Conservation (phyloP, 2,113 vertebrate species). For the Egretta garzetta region DNA sequence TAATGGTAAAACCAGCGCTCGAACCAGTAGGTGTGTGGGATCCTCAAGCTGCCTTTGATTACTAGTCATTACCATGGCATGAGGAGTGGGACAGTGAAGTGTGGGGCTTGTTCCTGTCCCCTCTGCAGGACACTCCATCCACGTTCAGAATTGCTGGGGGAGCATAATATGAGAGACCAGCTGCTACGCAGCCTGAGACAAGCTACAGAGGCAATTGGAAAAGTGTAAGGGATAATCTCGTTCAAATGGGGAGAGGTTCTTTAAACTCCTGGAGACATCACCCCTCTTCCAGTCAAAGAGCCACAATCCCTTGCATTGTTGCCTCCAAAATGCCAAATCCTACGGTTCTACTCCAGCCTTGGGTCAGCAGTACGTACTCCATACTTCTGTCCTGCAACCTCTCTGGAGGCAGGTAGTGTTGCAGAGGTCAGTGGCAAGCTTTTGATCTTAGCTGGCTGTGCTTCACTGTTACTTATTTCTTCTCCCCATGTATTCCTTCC, state of each 20-base stretch:
- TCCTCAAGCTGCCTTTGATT: background rate
- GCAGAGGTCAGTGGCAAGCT: background rate
- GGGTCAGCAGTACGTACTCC: background rate
- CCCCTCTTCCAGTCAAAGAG: background rate
- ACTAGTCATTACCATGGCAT: background rate
- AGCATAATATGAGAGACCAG: background rate
- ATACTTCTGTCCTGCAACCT: background rate
- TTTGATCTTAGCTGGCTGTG: background rate
- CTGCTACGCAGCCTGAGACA: background rate
- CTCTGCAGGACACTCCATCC: background rate
- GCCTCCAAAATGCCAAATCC: background rate
- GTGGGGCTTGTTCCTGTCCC: background rate
- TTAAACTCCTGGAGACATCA: background rate
- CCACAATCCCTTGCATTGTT: background rate
- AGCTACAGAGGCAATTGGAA: accelerated
- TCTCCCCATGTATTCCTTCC: background rate
- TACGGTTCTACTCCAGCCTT: background rate
- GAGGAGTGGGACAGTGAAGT: background rate
- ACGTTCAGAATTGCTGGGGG: background rate
- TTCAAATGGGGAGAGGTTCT: background rate
- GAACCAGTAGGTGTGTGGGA: background rate
- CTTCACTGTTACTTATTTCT: background rate
- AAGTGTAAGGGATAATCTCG: background rate
- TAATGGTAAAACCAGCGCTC: background rate
- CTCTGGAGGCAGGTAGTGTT: background rate